Evolutionary conservation across 1,140 invertebrate genomes (phyloP).

Genomic region (Tetranychus urticae): DNA sequence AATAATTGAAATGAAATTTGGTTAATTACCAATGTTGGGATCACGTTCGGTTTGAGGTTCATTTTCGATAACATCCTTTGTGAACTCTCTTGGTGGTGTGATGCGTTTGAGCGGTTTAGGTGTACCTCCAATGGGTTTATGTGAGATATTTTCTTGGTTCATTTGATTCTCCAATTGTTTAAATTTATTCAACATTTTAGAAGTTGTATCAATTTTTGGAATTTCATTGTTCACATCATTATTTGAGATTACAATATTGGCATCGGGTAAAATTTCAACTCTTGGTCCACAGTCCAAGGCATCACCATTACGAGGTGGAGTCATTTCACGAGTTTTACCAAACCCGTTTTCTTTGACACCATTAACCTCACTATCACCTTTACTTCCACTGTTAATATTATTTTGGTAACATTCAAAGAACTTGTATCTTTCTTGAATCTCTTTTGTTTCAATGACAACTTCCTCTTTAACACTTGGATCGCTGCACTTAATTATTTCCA

Average conservation of each 20-base stretch:
- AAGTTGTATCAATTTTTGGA: slow-evolving; percentile 42
- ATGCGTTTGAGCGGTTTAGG: slow-evolving; percentile 63
- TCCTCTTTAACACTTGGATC: slow-evolving; percentile 44
- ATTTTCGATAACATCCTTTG: slow-evolving; percentile 14
- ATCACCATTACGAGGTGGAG: slow-evolving; percentile 14
- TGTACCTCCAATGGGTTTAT: slow-evolving; percentile 18
- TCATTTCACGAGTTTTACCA: not conserved
- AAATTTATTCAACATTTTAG: slow-evolving; percentile 48
- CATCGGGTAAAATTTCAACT: slow-evolving; percentile 21
- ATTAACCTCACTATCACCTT: slow-evolving; percentile 11
- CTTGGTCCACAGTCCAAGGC: slow-evolving; percentile 39
- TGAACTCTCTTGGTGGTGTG: slow-evolving; percentile 56
- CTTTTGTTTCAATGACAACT: slow-evolving; percentile 46
- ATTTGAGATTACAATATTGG: slow-evolving; percentile 35
- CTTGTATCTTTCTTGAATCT: slow-evolving; percentile 58
- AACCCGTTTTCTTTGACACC: not conserved
- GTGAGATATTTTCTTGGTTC: slow-evolving; percentile 14
- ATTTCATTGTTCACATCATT: slow-evolving; percentile 27
- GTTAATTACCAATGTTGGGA: slow-evolving; percentile 12
- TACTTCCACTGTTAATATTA: slow-evolving; percentile 21
- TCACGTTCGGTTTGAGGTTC: slow-evolving; percentile 15
- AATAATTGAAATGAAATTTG: not conserved
- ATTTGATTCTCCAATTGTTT: slow-evolving; percentile 46
- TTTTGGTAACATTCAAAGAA: slow-evolving; percentile 65
- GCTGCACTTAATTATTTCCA: slow-evolving; percentile 37